Evolutionary conservation across 2,113 vertebrate genomes (phyloP).

Genomic region (Eleginops maclovinus): DNA sequence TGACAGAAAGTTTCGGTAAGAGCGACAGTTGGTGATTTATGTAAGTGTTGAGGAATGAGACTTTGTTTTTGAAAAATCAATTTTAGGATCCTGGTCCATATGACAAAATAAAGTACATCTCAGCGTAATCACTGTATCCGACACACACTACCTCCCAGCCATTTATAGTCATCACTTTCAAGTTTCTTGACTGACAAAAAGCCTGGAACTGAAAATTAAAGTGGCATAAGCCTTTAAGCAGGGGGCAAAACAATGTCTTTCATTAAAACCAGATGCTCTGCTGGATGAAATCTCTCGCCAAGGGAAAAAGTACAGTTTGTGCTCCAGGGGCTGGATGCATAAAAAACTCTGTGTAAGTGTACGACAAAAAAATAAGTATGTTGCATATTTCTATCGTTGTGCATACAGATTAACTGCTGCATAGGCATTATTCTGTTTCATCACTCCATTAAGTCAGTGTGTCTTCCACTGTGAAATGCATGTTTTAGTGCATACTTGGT

Average conservation of each 20-base stretch:
- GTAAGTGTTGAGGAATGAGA: conserved; percentile 19
- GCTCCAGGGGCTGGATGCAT: background rate
- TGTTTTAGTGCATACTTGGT: background rate
- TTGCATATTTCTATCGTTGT: background rate
- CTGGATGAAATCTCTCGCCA: background rate
- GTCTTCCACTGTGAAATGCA: no score
- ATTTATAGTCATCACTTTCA: conserved; percentile 45
- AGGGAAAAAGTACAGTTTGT: background rate
- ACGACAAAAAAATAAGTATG: background rate
- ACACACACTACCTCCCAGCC: conserved; percentile 32
- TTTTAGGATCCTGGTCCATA: conserved; percentile 47
- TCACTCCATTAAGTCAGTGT: background rate
- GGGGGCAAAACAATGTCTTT: conserved; percentile 17
- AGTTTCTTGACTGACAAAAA: conserved; percentile 38
- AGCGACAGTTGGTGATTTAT: conserved; percentile 43
- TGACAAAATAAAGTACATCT: conserved; percentile 44
- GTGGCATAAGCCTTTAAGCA: conserved; percentile 26
- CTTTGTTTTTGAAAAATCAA: conserved; percentile 29
- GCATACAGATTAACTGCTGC: background rate
- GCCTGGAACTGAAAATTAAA: conserved; percentile 32
- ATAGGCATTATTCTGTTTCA: background rate
- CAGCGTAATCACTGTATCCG: conserved; percentile 8
- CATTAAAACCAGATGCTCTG: conserved; percentile 5
- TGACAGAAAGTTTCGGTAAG: conserved; percentile 11
- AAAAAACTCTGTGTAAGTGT: background rate